Percentiles rank a stretch among this genome's conserved stretches.
These are phyloP conservation scores for Diorhabda carinulata DNA, from an alignment of 1,140 invertebrate genomes.

Conservation along the genomic window DNA sequence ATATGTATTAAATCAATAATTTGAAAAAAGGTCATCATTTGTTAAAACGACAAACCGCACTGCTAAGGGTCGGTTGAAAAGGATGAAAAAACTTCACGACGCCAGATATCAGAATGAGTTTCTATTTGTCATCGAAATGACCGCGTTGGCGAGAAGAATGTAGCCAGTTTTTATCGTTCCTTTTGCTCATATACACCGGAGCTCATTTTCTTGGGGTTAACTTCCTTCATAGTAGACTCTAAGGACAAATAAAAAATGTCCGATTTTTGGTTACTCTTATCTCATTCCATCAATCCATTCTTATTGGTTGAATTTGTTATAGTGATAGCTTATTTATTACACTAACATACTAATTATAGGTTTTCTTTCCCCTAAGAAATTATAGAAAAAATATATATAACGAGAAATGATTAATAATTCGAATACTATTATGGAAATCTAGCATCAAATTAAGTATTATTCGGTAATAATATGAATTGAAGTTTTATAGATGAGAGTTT, in stretches of 20 bases:
- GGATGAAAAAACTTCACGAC: not conserved
- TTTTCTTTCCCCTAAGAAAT: too few species aligned
- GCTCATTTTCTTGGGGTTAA: not conserved
- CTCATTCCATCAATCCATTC: too few species aligned
- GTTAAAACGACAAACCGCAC: not conserved
- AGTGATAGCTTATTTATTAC: too few species aligned
- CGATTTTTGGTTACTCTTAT: too few species aligned
- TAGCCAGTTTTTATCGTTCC: not conserved
- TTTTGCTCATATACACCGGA: not conserved
- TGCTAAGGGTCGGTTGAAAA: not conserved
- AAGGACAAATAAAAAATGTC: not conserved
- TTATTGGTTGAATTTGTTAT: too few species aligned
- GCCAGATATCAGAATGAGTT: not conserved
- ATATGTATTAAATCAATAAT: not conserved
- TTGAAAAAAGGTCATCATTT: not conserved
- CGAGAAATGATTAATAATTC: too few species aligned
- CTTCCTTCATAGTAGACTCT: not conserved
- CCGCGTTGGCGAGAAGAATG: not conserved
- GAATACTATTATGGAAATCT: too few species aligned
- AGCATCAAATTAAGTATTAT: too few species aligned
- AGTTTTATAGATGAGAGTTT: too few species aligned
- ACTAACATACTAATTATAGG: too few species aligned
- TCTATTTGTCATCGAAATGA: not conserved
- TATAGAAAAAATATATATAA: too few species aligned
- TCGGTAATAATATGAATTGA: too few species aligned